A percentile compares a stretch with the other conserved stretches of the same genome.
phyloP scores from a whole-genome alignment of 2,888 invertebrate genomes.

The Brachylomia viminalis region DNA sequence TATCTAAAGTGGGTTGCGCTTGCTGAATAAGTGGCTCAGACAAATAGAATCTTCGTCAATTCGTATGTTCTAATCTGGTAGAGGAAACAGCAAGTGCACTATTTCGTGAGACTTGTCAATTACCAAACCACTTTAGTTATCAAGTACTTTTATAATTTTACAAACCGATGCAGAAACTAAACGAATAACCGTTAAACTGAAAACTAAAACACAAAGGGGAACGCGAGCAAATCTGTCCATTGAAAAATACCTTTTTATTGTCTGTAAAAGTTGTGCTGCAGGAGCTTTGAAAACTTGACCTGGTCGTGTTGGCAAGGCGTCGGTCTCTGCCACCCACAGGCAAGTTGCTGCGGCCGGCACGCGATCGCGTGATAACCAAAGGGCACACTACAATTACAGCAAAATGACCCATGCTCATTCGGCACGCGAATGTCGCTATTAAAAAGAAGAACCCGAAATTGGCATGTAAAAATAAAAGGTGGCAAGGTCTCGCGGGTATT shows the following conservation, averaged over 20 bases:
- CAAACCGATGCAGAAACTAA: conserved; percentile 44
- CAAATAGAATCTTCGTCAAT: conserved; percentile 46
- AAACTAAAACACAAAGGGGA: conserved; percentile 45
- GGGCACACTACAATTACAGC: conserved; percentile 83
- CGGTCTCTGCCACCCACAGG: conserved; percentile 44
- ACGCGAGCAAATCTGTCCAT: conserved; percentile 47
- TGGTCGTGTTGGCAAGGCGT: conserved; percentile 56
- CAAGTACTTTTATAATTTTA: conserved; percentile 44
- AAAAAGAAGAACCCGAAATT: conserved; percentile 77
- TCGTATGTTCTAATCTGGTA: neutral
- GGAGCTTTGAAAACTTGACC: conserved; percentile 60
- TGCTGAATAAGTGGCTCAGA: conserved; percentile 55
- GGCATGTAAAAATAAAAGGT: conserved; percentile 72
- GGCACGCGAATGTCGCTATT: conserved; percentile 82
- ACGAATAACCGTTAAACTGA: conserved; percentile 47
- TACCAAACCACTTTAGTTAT: conserved; percentile 1
- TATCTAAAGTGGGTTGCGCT: conserved; percentile 59
- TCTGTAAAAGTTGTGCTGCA: conserved; percentile 57
- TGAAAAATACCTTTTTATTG: conserved; percentile 59
- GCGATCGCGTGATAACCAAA: conserved; percentile 85
- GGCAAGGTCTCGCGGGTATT: conserved; percentile 66
- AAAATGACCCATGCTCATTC: conserved; percentile 81
- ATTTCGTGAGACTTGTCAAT: conserved; percentile 8
- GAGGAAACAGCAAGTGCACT: neutral
- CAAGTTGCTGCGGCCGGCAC: conserved; percentile 67